phyloP scores from a whole-genome alignment of 2,888 invertebrate genomes.

The Epinotia ramella region DNA sequence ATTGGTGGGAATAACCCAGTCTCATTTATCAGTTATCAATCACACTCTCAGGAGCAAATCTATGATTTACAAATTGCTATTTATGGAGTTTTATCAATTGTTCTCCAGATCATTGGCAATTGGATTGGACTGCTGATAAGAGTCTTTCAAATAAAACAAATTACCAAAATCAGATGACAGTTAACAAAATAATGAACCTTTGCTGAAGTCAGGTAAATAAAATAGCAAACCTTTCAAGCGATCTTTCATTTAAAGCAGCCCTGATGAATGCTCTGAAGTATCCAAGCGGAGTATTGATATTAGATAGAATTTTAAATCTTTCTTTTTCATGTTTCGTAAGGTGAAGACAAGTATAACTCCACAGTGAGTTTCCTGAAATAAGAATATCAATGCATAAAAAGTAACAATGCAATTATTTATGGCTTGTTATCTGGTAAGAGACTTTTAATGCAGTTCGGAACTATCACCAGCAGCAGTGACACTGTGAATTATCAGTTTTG shows the following conservation, averaged over 20 bases:
- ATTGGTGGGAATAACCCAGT: neutral
- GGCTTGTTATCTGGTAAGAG: neutral
- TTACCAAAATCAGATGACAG: neutral
- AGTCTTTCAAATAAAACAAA: too few species aligned
- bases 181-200: neutral
- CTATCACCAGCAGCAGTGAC: too few species aligned
- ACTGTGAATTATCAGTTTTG: too few species aligned
- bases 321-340: constrained; percentile 95
- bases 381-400: constrained; percentile 25
- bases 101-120: too few species aligned
- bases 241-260: constrained; percentile 95
- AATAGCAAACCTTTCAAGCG: constrained; percentile 88
- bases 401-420: neutral
- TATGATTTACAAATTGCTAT: too few species aligned
- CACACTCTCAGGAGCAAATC: neutral
- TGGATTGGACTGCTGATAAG: too few species aligned
- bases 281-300: constrained; percentile 87
- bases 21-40: neutral
- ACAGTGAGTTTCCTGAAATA: constrained; percentile 86
- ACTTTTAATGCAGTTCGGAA: too few species aligned
- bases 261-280: constrained; percentile 95
- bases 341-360: constrained; percentile 92
- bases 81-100: too few species aligned
- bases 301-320: constrained; percentile 88
- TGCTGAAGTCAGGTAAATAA: neutral